These are phyloP conservation scores for Idris sp. DNA, from an alignment of 1,140 invertebrate species.

Conservation along the genomic window DNA sequence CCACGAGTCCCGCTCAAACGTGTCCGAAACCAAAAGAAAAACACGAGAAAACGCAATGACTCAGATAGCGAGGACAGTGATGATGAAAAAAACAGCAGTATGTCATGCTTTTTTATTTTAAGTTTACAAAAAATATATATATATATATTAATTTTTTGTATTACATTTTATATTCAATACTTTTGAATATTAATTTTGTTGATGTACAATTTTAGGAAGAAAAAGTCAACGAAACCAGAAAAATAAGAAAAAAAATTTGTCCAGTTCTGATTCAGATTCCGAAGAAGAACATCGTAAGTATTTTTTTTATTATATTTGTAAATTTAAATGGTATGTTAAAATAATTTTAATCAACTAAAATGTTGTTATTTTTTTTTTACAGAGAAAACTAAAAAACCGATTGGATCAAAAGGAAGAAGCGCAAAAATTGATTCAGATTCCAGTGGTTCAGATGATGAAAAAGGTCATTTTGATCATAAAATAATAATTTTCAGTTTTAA, in stretches of 20 bases:
- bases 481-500: no score
- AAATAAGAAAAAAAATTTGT: no score
- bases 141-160: no score
- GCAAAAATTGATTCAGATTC: slow-evolving; percentile 17
- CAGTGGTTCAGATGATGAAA: slow-evolving; percentile 10
- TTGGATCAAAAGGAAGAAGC: slow-evolving; percentile 14
- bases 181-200: no score
- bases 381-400: neutral
- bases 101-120: slow-evolving; percentile 3
- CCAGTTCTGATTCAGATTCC: no score
- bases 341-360: slow-evolving; percentile 4
- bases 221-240: neutral
- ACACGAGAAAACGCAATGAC: slow-evolving; percentile 15
- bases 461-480: neutral
- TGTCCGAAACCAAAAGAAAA: slow-evolving; percentile 8
- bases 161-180: no score
- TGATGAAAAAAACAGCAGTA: slow-evolving; percentile 42
- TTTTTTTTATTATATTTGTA: no score
- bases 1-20: slow-evolving; percentile 42
- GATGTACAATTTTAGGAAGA: slow-evolving; percentile 1
- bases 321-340: no score
- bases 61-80: slow-evolving; percentile 33
- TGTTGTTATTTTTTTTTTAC: neutral
- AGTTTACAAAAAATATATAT: no score
- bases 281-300: no score